A percentile compares a stretch with the other conserved stretches of the same genome.
Conservation (phyloP, 2,113 vertebrate genomes). For the Pavo muticus region DNA sequence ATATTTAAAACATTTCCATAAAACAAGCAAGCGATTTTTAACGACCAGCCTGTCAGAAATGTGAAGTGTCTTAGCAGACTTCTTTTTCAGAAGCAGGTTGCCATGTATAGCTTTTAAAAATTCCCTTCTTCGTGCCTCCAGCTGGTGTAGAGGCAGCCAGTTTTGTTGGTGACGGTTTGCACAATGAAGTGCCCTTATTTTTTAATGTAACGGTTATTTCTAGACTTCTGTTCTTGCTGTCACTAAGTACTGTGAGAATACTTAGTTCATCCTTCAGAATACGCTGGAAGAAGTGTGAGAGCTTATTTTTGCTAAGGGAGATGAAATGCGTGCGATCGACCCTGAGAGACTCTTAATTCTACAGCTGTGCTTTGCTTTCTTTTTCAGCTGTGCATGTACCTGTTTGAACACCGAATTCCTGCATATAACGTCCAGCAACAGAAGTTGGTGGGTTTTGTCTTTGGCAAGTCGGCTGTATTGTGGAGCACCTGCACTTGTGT, state of each 20-base stretch:
- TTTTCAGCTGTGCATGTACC: constrained; percentile 36
- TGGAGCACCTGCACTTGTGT: background rate
- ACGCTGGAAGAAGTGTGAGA: background rate
- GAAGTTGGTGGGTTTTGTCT: constrained; percentile 59
- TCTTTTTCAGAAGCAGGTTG: background rate
- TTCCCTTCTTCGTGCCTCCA: background rate
- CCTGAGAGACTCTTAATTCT: background rate
- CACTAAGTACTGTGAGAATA: background rate
- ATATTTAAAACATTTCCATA: background rate
- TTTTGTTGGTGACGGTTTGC: background rate
- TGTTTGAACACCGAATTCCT: constrained; percentile 57
- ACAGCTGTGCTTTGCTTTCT: background rate
- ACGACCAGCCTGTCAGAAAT: background rate
- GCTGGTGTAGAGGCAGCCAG: background rate
- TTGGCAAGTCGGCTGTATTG: background rate
- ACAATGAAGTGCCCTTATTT: background rate
- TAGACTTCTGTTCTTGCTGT: background rate
- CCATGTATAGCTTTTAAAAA: background rate
- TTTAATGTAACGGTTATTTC: background rate
- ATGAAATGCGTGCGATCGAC: background rate
- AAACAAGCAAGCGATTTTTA: background rate
- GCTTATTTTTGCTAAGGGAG: background rate
- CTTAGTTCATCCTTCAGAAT: background rate
- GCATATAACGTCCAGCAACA: constrained; percentile 30
- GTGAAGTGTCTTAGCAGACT: background rate